phyloP scores from a whole-genome alignment of 2,888 invertebrate species.

The Pheosia tremula region DNA sequence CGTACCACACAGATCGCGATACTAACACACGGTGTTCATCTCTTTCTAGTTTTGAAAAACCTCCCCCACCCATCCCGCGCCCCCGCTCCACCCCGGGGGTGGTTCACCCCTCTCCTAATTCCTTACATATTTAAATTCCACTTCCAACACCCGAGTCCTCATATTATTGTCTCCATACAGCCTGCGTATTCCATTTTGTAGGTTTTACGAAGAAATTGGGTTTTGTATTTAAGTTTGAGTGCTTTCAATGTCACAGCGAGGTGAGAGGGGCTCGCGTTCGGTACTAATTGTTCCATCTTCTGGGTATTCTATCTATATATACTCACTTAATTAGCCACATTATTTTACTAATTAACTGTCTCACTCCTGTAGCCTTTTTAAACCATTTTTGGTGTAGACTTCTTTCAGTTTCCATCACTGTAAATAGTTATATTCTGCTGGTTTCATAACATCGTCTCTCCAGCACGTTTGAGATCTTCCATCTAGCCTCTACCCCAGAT shows the following conservation, averaged over 20 bases:
- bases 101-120: slow-evolving; percentile 73
- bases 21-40: slow-evolving; percentile 81
- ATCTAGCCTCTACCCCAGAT: no score
- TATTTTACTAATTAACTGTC: no score
- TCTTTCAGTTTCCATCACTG: no score
- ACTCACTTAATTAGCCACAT: no score
- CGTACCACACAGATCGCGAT: slow-evolving; percentile 74
- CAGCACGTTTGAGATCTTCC: no score
- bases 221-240: slow-evolving; percentile 11
- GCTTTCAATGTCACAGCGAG: slow-evolving; percentile 15
- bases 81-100: slow-evolving; percentile 29
- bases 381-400: no score
- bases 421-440: no score
- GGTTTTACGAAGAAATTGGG: slow-evolving; percentile 13
- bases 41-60: slow-evolving; percentile 85
- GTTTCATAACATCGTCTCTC: no score
- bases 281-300: background rate
- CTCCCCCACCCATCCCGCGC: slow-evolving; percentile 42
- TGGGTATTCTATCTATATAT: background rate
- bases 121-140: slow-evolving; percentile 85
- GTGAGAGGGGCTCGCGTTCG: slow-evolving; percentile 24
- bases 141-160: slow-evolving; percentile 76
- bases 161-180: slow-evolving; percentile 76
- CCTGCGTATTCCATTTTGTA: slow-evolving; percentile 55
- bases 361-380: no score